phyloP scores from a whole-genome alignment of 2,888 invertebrate species.

The Carpatolechia fugitivella region DNA sequence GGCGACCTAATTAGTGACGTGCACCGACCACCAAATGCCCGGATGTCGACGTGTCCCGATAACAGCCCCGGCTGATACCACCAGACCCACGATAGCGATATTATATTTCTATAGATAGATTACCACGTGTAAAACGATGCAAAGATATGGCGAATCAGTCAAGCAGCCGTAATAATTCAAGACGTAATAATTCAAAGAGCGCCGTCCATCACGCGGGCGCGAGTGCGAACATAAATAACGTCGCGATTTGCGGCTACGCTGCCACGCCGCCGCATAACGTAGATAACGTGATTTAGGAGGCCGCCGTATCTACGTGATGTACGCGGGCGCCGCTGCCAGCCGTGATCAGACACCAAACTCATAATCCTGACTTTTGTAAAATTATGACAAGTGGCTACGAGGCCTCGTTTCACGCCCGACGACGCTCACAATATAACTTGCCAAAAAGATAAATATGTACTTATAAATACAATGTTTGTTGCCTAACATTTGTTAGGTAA shows the following conservation, averaged over 20 bases:
- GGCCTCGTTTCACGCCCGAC: neutral
- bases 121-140: neutral
- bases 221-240: conserved; percentile 11
- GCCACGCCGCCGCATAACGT: conserved; percentile 2
- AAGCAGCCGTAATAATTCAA: conserved; percentile 17
- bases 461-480: too few relatives aligned
- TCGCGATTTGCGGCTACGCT: conserved; percentile 12
- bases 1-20: conserved; percentile 36
- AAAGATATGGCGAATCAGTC: conserved; percentile 3
- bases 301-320: conserved; percentile 18
- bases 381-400: conserved; percentile 18
- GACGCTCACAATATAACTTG: neutral
- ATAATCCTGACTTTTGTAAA: conserved; percentile 28
- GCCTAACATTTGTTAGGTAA: too few relatives aligned
- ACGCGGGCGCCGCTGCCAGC: conserved; percentile 19
- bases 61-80: conserved; percentile 19
- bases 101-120: too few relatives aligned
- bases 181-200: conserved; percentile 27
- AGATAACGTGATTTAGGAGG: conserved; percentile 35
- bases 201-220: conserved; percentile 30
- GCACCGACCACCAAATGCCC: conserved; percentile 1
- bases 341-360: conserved; percentile 14
- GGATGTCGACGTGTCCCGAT: conserved; percentile 1
- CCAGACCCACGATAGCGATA: too few relatives aligned
- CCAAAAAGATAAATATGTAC: neutral